phyloP scores from a whole-genome alignment of 2,888 invertebrate species.

The Drosophila fungiperda region DNA sequence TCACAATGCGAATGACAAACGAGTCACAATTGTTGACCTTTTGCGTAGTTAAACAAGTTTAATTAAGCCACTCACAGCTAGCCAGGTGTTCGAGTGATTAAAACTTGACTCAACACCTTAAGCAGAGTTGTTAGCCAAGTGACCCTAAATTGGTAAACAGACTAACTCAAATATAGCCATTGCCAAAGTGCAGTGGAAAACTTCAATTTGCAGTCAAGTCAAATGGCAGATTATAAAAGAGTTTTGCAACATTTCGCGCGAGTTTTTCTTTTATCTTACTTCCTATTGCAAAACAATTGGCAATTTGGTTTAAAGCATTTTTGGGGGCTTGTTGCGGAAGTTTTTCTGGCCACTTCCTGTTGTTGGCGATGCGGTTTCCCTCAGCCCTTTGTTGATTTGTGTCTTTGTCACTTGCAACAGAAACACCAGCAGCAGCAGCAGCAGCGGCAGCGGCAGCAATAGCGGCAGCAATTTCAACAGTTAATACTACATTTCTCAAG shows the following conservation, averaged over 20 bases:
- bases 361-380: conserved; percentile 55
- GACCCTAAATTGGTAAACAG: conserved; percentile 6
- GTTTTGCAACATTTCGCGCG: conserved; percentile 13
- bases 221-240: conserved; percentile 60
- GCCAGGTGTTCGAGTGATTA: conserved; percentile 4
- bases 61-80: conserved; percentile 66
- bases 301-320: conserved; percentile 79
- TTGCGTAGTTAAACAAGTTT: conserved; percentile 64
- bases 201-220: conserved; percentile 52
- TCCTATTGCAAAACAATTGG: conserved; percentile 67
- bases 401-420: conserved; percentile 42
- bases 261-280: conserved; percentile 7
- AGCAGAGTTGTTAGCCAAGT: conserved; percentile 41
- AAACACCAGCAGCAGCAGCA: conserved; percentile 13
- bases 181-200: conserved; percentile 5
- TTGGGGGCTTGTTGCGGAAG: conserved; percentile 53
- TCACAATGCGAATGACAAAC: conserved; percentile 1
- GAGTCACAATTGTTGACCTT: conserved; percentile 60
- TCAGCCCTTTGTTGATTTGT: conserved; percentile 71
- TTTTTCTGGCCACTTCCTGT: conserved; percentile 58
- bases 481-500: conserved; percentile 68
- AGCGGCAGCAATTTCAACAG: conserved; percentile 55
- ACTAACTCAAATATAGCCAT: conserved; percentile 1
- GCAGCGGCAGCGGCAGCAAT: conserved; percentile 27
- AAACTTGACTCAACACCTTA: conserved; percentile 48